phyloP scores from a whole-genome alignment of 2,113 vertebrate species.

The Notechis scutatus region DNA sequence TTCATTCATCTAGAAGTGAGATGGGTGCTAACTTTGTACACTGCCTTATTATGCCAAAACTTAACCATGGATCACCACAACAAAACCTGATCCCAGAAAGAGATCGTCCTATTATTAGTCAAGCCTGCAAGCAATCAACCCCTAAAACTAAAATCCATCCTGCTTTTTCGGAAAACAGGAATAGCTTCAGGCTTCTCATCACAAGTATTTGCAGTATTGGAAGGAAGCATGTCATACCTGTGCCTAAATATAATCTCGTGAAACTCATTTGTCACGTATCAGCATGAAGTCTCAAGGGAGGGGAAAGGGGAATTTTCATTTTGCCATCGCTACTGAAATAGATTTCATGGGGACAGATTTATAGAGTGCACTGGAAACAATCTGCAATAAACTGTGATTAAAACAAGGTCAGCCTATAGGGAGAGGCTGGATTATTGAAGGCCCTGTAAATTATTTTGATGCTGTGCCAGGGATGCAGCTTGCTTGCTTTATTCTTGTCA shows the following conservation, averaged over 20 bases:
- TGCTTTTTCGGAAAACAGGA: not conserved
- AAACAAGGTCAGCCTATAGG: conserved; percentile 33
- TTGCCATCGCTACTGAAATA: not conserved
- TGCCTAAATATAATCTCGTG: conserved; percentile 10
- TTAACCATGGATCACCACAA: not conserved
- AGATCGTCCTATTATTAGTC: not conserved
- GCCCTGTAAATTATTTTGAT: not conserved
- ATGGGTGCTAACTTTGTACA: no score
- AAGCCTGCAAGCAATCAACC: not conserved
- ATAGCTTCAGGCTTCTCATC: not conserved
- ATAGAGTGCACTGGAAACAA: rapidly evolving
- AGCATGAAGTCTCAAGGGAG: not conserved
- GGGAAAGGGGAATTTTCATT: conserved; percentile 8
- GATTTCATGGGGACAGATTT: conserved; percentile 25
- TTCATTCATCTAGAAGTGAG: no score
- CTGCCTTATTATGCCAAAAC: not conserved
- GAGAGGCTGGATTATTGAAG: not conserved
- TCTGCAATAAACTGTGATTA: not conserved
- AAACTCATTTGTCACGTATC: not conserved
- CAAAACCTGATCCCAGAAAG: not conserved
- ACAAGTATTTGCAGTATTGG: not conserved
- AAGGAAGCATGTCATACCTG: not conserved
- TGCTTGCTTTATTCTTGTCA: not conserved
- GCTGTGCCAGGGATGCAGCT: not conserved
- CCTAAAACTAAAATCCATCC: not conserved